Evolutionary conservation across 1,140 invertebrate genomes (phyloP).

Genomic region (Drosophila orosa): DNA sequence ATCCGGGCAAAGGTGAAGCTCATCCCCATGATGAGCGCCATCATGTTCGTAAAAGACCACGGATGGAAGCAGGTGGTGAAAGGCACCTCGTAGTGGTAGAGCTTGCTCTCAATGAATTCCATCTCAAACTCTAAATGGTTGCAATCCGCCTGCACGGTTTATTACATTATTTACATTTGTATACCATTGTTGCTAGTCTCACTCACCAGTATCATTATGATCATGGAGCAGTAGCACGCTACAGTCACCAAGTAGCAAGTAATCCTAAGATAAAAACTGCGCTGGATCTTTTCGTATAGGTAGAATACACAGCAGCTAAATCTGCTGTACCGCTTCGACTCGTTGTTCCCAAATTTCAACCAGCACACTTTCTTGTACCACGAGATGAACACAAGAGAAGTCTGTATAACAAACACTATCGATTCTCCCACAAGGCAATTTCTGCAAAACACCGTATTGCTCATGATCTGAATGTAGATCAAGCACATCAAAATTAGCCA

Average conservation of each 20-base stretch:
- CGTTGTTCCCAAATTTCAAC: too few species aligned
- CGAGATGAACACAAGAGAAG: too few species aligned
- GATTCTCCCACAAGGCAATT: too few species aligned
- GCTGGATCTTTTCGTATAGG: constrained; percentile 31
- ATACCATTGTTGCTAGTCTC: neutral
- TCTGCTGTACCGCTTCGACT: too few species aligned
- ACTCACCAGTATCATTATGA: constrained; percentile 87
- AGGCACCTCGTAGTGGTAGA: constrained; percentile 49
- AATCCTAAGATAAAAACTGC: constrained; percentile 24
- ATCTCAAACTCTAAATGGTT: constrained; percentile 14
- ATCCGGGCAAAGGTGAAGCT: constrained; percentile 93
- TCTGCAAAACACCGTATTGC: too few species aligned
- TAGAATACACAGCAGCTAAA: constrained; percentile 86
- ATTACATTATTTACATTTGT: too few species aligned
- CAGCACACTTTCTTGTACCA: too few species aligned
- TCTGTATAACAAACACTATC: too few species aligned
- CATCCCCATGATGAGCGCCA: constrained; percentile 90
- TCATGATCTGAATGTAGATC: too few species aligned
- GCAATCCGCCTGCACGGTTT: constrained; percentile 11
- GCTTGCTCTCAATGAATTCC: constrained; percentile 36
- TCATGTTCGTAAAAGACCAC: constrained; percentile 92
- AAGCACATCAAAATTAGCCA: too few species aligned
- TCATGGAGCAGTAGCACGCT: constrained; percentile 86
- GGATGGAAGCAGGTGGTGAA: constrained; percentile 85
- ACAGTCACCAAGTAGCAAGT: constrained; percentile 70